These are phyloP conservation scores for Sebastiscus albofasciatus DNA, from an alignment of 2,797 vertebrate species.

Conservation along the genomic window DNA sequence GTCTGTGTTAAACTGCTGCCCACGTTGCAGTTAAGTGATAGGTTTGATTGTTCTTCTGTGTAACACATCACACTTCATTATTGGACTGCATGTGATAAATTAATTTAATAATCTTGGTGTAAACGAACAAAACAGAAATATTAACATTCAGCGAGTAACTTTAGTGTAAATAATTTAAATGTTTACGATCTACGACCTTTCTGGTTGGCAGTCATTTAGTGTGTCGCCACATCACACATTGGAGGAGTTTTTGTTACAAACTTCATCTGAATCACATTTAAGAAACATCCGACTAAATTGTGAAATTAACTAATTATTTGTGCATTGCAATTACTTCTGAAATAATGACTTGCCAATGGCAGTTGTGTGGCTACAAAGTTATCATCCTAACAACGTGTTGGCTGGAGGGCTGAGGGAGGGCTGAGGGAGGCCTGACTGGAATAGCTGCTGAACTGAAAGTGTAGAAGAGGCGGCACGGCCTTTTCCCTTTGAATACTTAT, in stretches of 20 bases:
- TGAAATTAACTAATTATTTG: slow-evolving; percentile 3
- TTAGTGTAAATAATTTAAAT: neutral
- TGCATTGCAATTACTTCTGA: slow-evolving; percentile 29
- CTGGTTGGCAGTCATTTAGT: slow-evolving; percentile 7
- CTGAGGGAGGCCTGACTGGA: slow-evolving; percentile 42
- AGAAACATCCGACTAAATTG: neutral
- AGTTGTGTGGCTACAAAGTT: slow-evolving; percentile 14
- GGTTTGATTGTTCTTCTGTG: neutral
- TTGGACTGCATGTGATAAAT: neutral
- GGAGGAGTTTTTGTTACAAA: slow-evolving; percentile 7
- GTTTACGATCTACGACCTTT: neutral
- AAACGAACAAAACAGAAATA: neutral
- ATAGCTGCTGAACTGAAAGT: slow-evolving; percentile 54
- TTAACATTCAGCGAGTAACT: neutral
- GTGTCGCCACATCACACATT: neutral
- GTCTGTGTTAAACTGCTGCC: slow-evolving; percentile 30
- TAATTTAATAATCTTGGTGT: neutral
- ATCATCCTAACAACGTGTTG: neutral
- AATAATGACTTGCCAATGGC: slow-evolving; percentile 15
- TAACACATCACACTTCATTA: neutral
- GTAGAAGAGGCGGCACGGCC: slow-evolving; percentile 21
- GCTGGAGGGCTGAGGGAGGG: slow-evolving; percentile 39
- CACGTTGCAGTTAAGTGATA: neutral
- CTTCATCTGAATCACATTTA: neutral
- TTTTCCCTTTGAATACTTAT: slow-evolving; percentile 59